Percentiles rank a stretch among this genome's conserved stretches.
phyloP scores from a whole-genome alignment of 2,888 invertebrate species.

The Diarsia rubi region DNA sequence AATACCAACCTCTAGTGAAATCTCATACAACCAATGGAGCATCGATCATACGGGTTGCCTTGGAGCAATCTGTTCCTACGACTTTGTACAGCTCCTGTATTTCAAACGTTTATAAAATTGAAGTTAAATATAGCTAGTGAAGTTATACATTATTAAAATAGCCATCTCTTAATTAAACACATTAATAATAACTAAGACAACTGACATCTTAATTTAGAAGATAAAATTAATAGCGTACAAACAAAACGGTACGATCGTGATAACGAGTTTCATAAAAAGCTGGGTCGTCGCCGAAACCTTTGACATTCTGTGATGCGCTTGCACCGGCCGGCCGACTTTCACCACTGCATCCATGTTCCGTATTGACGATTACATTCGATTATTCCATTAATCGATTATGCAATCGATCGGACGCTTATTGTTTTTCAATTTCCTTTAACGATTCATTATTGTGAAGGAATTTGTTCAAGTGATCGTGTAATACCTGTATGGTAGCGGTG shows the following conservation, averaged over 20 bases:
- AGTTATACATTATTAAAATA: too few species aligned
- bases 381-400: constrained; percentile 67
- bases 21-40: neutral
- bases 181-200: constrained; percentile 15
- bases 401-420: constrained; percentile 62
- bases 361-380: constrained; percentile 65
- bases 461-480: constrained; percentile 10
- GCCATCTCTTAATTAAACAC: neutral
- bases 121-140: neutral
- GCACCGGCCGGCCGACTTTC: constrained; percentile 72
- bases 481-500: constrained; percentile 17
- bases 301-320: constrained; percentile 65
- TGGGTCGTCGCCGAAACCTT: constrained; percentile 67
- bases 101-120: neutral
- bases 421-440: constrained; percentile 65
- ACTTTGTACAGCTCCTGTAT: neutral
- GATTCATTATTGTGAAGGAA: constrained; percentile 28
- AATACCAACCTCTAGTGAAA: too few species aligned
- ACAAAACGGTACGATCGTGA: constrained; percentile 39
- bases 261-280: constrained; percentile 64
- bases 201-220: constrained; percentile 42
- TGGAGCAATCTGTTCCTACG: neutral
- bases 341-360: constrained; percentile 71
- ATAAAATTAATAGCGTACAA: constrained; percentile 31
- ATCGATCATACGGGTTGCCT: neutral